Base-by-base conservation (phyloP, 2,797 vertebrate species). In the Parauchenoglanis ngamensis region DNA sequence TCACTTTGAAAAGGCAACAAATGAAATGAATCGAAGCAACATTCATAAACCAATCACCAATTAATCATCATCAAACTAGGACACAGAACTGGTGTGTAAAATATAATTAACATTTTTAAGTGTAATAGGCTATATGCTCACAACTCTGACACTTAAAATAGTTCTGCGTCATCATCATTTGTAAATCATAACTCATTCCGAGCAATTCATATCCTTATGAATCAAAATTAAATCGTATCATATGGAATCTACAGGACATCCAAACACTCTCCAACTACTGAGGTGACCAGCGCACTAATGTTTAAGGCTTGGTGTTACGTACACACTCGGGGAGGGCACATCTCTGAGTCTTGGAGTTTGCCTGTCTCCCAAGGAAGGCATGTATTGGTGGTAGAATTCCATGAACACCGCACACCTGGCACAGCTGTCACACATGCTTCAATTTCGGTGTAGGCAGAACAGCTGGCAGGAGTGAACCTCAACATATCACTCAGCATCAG, bases 401-500 rank as follows among this genome's bases (percentile, higher is more conserved):
- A 99, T 25, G 96, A 79, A 54, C 98, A 99, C 0, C 95, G 94
- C 88, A 98, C 86, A 0, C 96, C 97, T 0, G 96, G 97, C 23
- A 95, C 95, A 0, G 96, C 96, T 44, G 86, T 91, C n/a, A 21
- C 15, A 88, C 98, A 99, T 25, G 95, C 90, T 0, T 63, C 90
- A 2, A 86, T 84, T 0, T 89, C 94, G 77, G 21, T 89, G 88
- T 97, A 97, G 3, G 96, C 96, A 2, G 92, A 93, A 35, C 98
- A 99, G 88, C 92, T 96, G 85, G 96, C 95, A 0, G 97, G 96
- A 0, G 97, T 97, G 91, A 97, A 98, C 84, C 93, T 92, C 72
- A 99, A 95, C 54, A 99, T 89, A 88, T 99, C 98, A 0, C 96
- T 96, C 85, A 99, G 97, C 78, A 99, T 96, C 79, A 99, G 97